Evolutionary conservation across 30 jellyfish, hydroid and myxozoan species (phyloP).

Genomic region (Cassiopea andromeda): DNA sequence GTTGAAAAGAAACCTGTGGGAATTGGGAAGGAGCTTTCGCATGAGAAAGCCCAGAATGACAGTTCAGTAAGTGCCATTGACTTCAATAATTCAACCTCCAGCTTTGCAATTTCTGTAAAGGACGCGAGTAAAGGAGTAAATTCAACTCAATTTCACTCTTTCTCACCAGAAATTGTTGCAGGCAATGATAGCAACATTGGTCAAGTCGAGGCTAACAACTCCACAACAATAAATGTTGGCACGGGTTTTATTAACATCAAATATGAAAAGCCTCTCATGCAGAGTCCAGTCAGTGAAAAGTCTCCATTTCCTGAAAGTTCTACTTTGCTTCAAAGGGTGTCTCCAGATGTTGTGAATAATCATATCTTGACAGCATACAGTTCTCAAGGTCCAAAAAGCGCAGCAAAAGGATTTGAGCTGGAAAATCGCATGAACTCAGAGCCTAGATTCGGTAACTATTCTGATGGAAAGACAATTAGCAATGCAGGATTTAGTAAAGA

Average conservation of each 20-base stretch:
- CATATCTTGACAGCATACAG: background rate
- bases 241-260: conserved; percentile 54
- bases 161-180: background rate
- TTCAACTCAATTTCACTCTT: background rate
- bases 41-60: too few relatives aligned
- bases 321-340: background rate
- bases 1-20: too few relatives aligned
- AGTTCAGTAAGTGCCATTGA: background rate
- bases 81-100: background rate
- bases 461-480: background rate
- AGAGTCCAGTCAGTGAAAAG: background rate
- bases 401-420: background rate
- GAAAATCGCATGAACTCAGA: background rate
- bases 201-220: conserved; percentile 3
- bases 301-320: background rate
- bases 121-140: background rate
- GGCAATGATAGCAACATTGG: background rate
- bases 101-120: background rate
- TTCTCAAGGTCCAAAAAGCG: background rate
- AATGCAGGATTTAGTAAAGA: background rate
- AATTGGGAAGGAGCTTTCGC: too few relatives aligned
- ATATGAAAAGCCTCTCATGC: conserved; percentile 21
- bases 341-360: background rate
- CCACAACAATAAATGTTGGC: conserved; percentile 61
- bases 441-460: background rate